These are phyloP conservation scores for Helicoverpa zea DNA, from an alignment of 1,140 invertebrate genomes.

Conservation along the genomic window DNA sequence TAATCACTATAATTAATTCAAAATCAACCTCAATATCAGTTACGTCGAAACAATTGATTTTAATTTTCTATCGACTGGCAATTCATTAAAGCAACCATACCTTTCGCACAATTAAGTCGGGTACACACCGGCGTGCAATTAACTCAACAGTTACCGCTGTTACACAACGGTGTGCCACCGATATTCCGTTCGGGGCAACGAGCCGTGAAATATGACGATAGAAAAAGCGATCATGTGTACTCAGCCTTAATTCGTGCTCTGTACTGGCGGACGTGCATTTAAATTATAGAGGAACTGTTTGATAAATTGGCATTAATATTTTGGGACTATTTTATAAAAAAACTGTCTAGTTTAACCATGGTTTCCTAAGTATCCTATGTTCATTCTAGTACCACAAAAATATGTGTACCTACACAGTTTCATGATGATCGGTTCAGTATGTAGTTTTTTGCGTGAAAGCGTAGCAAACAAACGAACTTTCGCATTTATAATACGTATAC, in stretches of 20 bases:
- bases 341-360: no score
- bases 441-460: no score
- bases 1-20: not conserved
- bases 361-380: no score
- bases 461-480: no score
- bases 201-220: constrained; percentile 48
- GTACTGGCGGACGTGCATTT: not conserved
- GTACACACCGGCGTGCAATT: constrained; percentile 44
- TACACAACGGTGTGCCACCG: constrained; percentile 52
- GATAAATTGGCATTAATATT: not conserved
- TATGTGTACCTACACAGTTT: no score
- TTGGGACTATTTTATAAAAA: no score
- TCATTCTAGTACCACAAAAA: no score
- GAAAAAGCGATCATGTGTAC: constrained; percentile 40
- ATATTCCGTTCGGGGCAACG: constrained; percentile 48
- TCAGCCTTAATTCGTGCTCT: constrained; percentile 24
- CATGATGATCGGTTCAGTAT: no score
- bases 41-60: constrained; percentile 22
- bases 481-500: no score
- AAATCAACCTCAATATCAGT: constrained; percentile 27
- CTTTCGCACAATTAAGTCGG: constrained; percentile 28
- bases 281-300: constrained; percentile 7
- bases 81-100: constrained; percentile 27
- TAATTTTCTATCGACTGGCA: constrained; percentile 37
- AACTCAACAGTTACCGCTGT: constrained; percentile 50